These are phyloP conservation scores for Menidia menidia DNA, from an alignment of 2,797 vertebrate genomes.

Conservation along the genomic window DNA sequence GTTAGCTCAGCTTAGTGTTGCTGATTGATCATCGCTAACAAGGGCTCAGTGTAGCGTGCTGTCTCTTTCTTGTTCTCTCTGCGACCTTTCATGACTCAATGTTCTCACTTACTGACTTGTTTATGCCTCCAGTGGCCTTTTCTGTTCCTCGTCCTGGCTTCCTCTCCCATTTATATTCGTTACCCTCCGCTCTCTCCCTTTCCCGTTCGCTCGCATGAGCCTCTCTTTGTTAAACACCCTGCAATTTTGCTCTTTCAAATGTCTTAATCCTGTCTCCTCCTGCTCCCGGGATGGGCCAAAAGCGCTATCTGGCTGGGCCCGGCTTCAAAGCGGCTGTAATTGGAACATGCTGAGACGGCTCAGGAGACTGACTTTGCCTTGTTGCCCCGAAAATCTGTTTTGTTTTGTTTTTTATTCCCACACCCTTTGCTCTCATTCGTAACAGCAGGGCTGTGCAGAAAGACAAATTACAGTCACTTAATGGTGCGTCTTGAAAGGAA, in stretches of 20 bases:
- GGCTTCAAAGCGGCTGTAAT: slow-evolving; percentile 76
- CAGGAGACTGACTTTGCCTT: slow-evolving; percentile 44
- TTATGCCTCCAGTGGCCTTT: slow-evolving; percentile 33
- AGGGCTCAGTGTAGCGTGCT: slow-evolving; percentile 65
- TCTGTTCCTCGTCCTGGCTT: slow-evolving; percentile 3
- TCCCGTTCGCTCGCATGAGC: slow-evolving; percentile 10
- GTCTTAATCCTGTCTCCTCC: slow-evolving; percentile 33
- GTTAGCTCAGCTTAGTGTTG: slow-evolving; percentile 68
- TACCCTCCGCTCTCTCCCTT: slow-evolving; percentile 29
- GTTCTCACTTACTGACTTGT: slow-evolving; percentile 58
- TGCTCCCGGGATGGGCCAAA: slow-evolving; percentile 46
- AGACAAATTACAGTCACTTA: slow-evolving; percentile 55
- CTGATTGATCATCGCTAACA: slow-evolving; percentile 76
- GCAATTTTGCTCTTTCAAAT: slow-evolving; percentile 26
- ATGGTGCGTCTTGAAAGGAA: slow-evolving; percentile 31
- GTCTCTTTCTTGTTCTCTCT: slow-evolving; percentile 17
- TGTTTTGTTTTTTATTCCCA: slow-evolving; percentile 41
- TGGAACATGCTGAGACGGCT: slow-evolving; percentile 71
- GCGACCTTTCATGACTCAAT: slow-evolving; percentile 46
- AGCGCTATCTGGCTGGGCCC: slow-evolving; percentile 53
- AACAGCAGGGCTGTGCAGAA: slow-evolving; percentile 30
- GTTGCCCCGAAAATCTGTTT: slow-evolving; percentile 41
- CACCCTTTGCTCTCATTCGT: slow-evolving; percentile 31
- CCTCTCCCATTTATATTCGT: slow-evolving; percentile 13
- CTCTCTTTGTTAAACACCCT: slow-evolving; percentile 14